phyloP scores from a whole-genome alignment of 2,888 invertebrate species.

The Acanthosepion pharaonis region DNA sequence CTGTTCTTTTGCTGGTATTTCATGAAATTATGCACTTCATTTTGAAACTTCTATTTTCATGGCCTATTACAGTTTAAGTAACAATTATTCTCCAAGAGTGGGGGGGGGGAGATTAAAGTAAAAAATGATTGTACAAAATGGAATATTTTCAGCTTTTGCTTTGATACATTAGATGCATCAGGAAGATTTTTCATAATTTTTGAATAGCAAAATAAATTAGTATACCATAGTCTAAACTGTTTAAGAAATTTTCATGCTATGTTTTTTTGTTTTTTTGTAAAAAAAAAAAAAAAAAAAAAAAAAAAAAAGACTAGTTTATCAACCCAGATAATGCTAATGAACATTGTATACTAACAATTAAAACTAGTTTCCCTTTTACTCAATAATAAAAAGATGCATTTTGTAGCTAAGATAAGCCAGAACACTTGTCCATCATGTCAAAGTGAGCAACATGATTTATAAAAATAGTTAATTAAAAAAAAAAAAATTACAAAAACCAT shows the following conservation, averaged over 20 bases:
- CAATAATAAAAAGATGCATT: background rate
- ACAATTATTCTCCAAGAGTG: too few relatives aligned
- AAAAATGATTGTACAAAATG: background rate
- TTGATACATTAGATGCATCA: background rate
- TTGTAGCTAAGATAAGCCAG: background rate
- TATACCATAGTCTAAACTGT: background rate
- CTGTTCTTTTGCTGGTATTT: background rate
- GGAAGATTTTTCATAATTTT: background rate
- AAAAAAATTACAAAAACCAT: background rate
- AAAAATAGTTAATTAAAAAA: background rate
- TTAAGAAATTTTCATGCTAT: background rate
- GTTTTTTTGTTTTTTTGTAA: too few relatives aligned
- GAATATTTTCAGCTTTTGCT: background rate
- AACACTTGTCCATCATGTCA: slow-evolving; percentile 17
- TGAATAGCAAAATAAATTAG: background rate
- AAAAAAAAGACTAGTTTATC: too few relatives aligned
- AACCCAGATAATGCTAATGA: too few relatives aligned
- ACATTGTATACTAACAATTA: too few relatives aligned
- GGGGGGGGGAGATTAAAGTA: too few relatives aligned
- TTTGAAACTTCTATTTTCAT: background rate
- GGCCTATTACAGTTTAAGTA: background rate
- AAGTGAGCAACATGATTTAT: background rate
- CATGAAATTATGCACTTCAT: background rate
- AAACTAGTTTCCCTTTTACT: background rate
- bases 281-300: too few relatives aligned